Conservation (phyloP, 2,113 vertebrate species). For the Mesoclemmys tuberculata region DNA sequence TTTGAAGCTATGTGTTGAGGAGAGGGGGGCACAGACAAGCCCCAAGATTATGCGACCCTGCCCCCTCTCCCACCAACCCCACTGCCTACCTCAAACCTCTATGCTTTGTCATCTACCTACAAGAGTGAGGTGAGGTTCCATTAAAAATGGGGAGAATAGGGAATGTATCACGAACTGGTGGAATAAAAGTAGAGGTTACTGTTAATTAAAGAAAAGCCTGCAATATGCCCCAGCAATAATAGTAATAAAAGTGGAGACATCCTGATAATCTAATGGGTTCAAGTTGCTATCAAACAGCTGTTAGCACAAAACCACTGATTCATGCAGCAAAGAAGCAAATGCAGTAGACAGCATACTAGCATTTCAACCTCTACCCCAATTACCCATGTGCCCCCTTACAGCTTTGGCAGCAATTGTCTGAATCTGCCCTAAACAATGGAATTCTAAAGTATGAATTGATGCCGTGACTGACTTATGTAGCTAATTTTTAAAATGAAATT, state of each 20-base stretch:
- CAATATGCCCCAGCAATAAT: neutral
- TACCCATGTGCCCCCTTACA: neutral
- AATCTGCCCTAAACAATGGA: neutral
- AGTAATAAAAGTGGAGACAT: neutral
- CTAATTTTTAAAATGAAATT: neutral
- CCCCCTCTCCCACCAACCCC: neutral
- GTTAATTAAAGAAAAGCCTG: neutral
- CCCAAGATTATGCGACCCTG: neutral
- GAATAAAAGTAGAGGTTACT: neutral
- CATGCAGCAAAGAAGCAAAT: neutral
- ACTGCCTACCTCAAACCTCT: neutral
- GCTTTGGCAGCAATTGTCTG: neutral
- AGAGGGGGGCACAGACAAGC: neutral
- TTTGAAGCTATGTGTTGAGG: neutral
- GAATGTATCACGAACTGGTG: neutral
- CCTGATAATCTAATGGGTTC: neutral
- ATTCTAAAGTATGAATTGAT: neutral
- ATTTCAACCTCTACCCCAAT: neutral
- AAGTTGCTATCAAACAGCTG: neutral
- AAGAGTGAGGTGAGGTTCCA: neutral
- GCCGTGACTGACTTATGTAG: neutral
- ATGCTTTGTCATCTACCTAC: neutral
- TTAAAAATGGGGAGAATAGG: rapidly evolving
- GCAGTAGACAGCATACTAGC: rapidly evolving
- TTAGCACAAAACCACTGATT: neutral